These are phyloP conservation scores for Takifugu rubripes DNA, from an alignment of 2,797 vertebrate genomes.

Conservation along the genomic window DNA sequence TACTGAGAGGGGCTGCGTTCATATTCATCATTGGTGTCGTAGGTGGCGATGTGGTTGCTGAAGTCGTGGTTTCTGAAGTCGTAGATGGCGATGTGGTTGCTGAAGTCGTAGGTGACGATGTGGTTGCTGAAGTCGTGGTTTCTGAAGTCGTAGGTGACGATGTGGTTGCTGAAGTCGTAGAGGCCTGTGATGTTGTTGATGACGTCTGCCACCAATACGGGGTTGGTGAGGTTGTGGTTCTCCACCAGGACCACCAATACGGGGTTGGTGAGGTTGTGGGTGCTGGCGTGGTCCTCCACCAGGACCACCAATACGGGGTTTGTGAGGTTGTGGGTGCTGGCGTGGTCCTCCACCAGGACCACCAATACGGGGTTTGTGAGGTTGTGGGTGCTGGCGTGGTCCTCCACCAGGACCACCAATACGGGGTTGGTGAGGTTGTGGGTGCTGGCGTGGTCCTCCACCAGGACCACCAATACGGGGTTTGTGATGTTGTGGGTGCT, in stretches of 20 bases:
- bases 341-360: not conserved
- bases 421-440: not conserved
- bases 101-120: not conserved
- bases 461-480: no score
- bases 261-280: not conserved
- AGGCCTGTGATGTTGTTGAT: not conserved
- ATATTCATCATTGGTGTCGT: not conserved
- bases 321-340: not conserved
- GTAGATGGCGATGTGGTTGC: not conserved
- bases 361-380: no score
- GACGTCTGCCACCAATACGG: not conserved
- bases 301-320: no score
- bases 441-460: not conserved
- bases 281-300: not conserved
- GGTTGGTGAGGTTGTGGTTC: not conserved
- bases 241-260: no score
- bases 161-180: not conserved
- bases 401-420: no score
- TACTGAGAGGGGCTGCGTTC: constrained; percentile 41
- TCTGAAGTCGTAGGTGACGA: not conserved
- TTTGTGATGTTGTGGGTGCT: not conserved
- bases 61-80: no score
- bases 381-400: not conserved
- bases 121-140: not conserved
- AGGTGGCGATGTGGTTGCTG: not conserved